phyloP scores from a whole-genome alignment of 2,797 vertebrate genomes.

The Oryzias sinensis region DNA sequence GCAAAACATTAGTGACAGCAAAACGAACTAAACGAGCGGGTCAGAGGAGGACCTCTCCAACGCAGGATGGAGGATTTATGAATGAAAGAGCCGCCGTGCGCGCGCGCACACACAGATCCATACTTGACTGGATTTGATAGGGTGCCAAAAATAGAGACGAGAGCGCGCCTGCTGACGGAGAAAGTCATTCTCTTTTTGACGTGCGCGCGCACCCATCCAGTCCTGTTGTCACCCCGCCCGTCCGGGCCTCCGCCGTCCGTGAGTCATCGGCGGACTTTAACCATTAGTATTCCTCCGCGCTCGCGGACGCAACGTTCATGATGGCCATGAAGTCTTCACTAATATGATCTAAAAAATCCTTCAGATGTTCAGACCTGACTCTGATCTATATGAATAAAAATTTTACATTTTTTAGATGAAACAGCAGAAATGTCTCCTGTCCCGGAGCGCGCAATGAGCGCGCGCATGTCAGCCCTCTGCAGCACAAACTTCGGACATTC shows the following conservation, averaged over 20 bases:
- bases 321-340: too few species aligned
- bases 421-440: too few species aligned
- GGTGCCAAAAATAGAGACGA: conserved; percentile 64
- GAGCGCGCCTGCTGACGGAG: conserved; percentile 24
- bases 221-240: conserved; percentile 59
- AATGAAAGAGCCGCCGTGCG: conserved; percentile 53
- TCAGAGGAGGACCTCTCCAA: conserved; percentile 27
- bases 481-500: too few species aligned
- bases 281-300: conserved; percentile 38
- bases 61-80: conserved; percentile 50
- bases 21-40: conserved; percentile 1
- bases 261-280: conserved; percentile 72
- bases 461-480: too few species aligned
- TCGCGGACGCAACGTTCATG: conserved; percentile 42
- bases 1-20: too few species aligned
- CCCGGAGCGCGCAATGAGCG: too few species aligned
- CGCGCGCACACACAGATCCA: conserved; percentile 31
- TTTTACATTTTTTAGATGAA: too few species aligned
- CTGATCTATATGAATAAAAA: too few species aligned
- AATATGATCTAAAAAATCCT: too few species aligned
- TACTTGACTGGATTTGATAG: conserved; percentile 50
- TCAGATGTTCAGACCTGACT: too few species aligned
- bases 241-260: conserved; percentile 53
- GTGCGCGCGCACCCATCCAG: conserved; percentile 46
- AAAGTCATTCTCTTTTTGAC: conserved; percentile 9